Base-by-base conservation (phyloP, 1,140 invertebrate species). In the Eupristina koningsbergeri region DNA sequence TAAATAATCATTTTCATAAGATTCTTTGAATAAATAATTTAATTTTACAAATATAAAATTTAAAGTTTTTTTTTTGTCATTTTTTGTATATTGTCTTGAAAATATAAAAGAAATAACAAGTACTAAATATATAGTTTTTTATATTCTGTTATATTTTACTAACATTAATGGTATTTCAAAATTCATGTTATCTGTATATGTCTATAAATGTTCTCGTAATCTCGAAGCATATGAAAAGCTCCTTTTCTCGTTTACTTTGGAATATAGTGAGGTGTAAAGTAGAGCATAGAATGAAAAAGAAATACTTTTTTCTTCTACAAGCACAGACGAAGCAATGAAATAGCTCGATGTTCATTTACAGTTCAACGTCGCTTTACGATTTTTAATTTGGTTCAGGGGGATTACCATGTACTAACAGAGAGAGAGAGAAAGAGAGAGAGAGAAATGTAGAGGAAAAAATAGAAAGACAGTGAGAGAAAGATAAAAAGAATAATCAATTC, bases 301-400 rank as follows among this genome's bases (percentile, higher is more conserved):
- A 64, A 45, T n/a, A 76, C 5, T 76, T 58, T 53, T 45, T 75
- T 53, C 22, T 34, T 47, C 73, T 61, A 36, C 13, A 39, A 36
- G 47, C 5, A 47, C 13, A 31, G 81, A 45, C 82, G 45, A 50
- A 75, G 50, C 76, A 67, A 76, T 81, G 80, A 80, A 85, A 84
- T 86, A 85, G 81, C 73, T 85, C 82, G 80, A 84, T 83, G 84
- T 87, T 87, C 86, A 86, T 87, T 86, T 86, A 86, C 87, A 86
- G 85, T 84, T 87, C 63, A 86, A 86, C 85, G 85, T 84, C 75
- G 84, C 85, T 85, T 86, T 85, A 86, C 81, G 86, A 88, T 88
- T 88, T 88, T 88, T 87, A 86, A 88, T 88, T 88, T 87, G 84
- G 83, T 84, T 80, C 75, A 58, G 63, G 84, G 74, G 83, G 83